These are phyloP conservation scores for Macaria liturata DNA, from an alignment of 2,888 invertebrate species.

Conservation along the genomic window DNA sequence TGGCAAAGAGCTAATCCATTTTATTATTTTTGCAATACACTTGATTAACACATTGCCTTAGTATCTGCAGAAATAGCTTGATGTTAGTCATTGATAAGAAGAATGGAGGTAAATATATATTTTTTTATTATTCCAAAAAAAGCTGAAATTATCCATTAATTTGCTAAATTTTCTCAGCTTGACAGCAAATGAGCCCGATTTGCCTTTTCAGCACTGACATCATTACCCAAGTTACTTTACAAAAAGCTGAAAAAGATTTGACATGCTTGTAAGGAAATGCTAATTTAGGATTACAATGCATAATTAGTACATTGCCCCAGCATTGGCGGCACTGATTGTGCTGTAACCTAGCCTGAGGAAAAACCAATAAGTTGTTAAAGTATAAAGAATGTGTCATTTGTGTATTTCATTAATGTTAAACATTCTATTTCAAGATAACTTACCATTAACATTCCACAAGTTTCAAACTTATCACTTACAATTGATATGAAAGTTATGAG, in stretches of 20 bases:
- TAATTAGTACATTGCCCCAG: constrained; percentile 1
- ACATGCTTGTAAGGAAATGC: constrained; percentile 6
- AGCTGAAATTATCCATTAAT: no score
- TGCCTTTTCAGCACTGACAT: not conserved
- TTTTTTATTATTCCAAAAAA: no score
- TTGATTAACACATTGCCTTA: no score
- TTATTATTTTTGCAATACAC: no score
- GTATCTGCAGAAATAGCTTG: no score
- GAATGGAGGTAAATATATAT: no score
- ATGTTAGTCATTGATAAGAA: no score
- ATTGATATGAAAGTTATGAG: constrained; percentile 4
- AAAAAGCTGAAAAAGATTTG: constrained; percentile 6
- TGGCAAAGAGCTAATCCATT: no score
- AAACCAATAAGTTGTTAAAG: no score
- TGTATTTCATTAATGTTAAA: not conserved
- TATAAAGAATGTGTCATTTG: no score
- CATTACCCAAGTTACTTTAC: not conserved
- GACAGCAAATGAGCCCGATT: no score
- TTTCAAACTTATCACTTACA: constrained; percentile 6
- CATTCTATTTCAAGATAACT: not conserved
- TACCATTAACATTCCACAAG: constrained; percentile 3
- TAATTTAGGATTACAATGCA: constrained; percentile 5
- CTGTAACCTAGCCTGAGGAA: constrained; percentile 1
- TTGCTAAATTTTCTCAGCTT: no score
- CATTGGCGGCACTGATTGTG: not conserved